Percentiles rank a stretch among this genome's conserved stretches.
Evolutionary conservation across 2,113 vertebrate species (phyloP).

Genomic region (Ailurus styani): DNA sequence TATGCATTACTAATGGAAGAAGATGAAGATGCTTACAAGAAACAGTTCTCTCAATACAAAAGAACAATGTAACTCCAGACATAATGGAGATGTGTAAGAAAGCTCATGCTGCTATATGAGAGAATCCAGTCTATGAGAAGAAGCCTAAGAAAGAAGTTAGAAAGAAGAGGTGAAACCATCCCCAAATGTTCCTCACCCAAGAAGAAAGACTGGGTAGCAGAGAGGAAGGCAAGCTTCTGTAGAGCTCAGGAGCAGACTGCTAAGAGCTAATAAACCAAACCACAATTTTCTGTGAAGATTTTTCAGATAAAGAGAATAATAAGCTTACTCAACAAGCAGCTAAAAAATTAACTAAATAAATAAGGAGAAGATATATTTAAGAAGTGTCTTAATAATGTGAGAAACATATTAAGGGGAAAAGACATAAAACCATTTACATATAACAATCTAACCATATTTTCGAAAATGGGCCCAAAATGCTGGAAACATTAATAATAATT

Average conservation of each 20-base stretch:
- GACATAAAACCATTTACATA: neutral
- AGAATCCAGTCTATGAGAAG: neutral
- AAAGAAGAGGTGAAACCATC: neutral
- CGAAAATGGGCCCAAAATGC: neutral
- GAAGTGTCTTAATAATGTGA: neutral
- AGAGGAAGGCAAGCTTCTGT: neutral
- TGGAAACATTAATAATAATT: neutral
- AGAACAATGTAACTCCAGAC: neutral
- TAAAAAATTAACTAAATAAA: neutral
- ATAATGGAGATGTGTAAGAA: neutral
- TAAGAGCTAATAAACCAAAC: neutral
- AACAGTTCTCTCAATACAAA: neutral
- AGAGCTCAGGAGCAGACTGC: neutral
- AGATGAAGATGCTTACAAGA: neutral
- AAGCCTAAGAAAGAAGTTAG: neutral
- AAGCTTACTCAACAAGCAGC: neutral
- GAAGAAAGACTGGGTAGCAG: neutral
- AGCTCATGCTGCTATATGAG: neutral
- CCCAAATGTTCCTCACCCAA: neutral
- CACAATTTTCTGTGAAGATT: neutral
- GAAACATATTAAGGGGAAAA: neutral
- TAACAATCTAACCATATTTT: neutral
- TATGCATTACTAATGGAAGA: neutral
- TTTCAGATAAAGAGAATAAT: neutral
- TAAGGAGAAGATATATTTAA: neutral